These are phyloP conservation scores for Rhadina sibilatrix DNA, from an alignment of 2,113 vertebrate species.

Conservation along the genomic window DNA sequence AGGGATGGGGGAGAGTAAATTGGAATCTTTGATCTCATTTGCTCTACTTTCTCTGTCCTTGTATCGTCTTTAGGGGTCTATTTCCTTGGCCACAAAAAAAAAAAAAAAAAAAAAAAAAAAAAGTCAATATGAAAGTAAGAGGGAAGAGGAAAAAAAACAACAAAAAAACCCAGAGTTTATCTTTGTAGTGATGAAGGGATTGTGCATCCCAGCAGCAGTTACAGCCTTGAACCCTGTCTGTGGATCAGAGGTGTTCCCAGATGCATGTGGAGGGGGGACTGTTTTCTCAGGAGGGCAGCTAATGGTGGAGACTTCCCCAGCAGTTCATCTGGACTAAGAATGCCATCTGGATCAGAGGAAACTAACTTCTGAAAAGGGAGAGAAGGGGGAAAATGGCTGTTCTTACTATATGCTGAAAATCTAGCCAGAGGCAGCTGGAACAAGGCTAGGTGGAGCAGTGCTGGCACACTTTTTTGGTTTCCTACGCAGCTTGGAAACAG, in stretches of 20 bases:
- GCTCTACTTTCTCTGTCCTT: neutral
- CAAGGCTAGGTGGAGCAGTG: neutral
- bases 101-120: slow-evolving; percentile 5
- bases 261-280: rapidly evolving
- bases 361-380: neutral
- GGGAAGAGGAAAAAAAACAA: neutral
- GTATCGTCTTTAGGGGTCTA: neutral
- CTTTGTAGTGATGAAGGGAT: neutral
- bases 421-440: neutral
- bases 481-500: neutral
- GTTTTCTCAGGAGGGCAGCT: neutral
- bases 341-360: neutral
- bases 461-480: neutral
- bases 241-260: neutral
- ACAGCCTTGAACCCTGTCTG: neutral
- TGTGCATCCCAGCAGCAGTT: neutral
- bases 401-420: neutral
- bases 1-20: neutral
- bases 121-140: neutral
- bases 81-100: neutral
- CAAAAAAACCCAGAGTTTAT: neutral
- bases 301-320: neutral
- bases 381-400: neutral
- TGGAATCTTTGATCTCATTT: neutral
- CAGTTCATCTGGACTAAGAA: neutral